Evolutionary conservation across 2,113 vertebrate genomes (phyloP).

Genomic region (Stigmatopora nigra): DNA sequence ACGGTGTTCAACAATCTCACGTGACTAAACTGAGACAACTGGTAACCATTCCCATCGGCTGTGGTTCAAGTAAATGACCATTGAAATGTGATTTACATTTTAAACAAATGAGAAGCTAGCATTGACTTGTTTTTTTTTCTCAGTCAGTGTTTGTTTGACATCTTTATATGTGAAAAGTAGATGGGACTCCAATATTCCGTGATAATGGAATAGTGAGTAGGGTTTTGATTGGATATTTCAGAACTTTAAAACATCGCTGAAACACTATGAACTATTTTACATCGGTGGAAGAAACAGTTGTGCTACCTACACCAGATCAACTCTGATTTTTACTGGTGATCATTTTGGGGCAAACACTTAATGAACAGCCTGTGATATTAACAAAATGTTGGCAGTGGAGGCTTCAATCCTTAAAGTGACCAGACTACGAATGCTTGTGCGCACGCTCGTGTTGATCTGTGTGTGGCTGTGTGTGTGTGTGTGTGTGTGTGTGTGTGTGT

Average conservation of each 20-base stretch:
- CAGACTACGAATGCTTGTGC: slow-evolving; percentile 28
- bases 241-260: slow-evolving; percentile 23
- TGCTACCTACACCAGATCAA: slow-evolving; percentile 16
- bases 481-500: too few relatives aligned
- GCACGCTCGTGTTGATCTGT: neutral
- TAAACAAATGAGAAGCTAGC: slow-evolving; percentile 7
- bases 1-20: slow-evolving; percentile 11
- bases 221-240: slow-evolving; percentile 14
- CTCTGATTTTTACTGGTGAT: slow-evolving; percentile 16
- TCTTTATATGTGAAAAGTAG: slow-evolving; percentile 29
- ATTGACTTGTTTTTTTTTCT: slow-evolving; percentile 36
- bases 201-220: slow-evolving; percentile 2
- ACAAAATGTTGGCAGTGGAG: slow-evolving; percentile 7
- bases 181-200: slow-evolving; percentile 14
- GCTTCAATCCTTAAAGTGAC: slow-evolving; percentile 26
- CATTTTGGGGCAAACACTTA: slow-evolving; percentile 29
- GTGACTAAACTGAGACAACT: slow-evolving; percentile 14
- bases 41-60: slow-evolving; percentile 59
- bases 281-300: slow-evolving; percentile 2
- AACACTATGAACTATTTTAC: slow-evolving; percentile 1
- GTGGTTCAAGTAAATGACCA: neutral
- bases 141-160: slow-evolving; percentile 28
- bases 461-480: too few relatives aligned
- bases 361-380: neutral
- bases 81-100: slow-evolving; percentile 7